These are phyloP conservation scores for Neomonachus schauinslandi DNA, from an alignment of 2,113 vertebrate species.

Conservation along the genomic window DNA sequence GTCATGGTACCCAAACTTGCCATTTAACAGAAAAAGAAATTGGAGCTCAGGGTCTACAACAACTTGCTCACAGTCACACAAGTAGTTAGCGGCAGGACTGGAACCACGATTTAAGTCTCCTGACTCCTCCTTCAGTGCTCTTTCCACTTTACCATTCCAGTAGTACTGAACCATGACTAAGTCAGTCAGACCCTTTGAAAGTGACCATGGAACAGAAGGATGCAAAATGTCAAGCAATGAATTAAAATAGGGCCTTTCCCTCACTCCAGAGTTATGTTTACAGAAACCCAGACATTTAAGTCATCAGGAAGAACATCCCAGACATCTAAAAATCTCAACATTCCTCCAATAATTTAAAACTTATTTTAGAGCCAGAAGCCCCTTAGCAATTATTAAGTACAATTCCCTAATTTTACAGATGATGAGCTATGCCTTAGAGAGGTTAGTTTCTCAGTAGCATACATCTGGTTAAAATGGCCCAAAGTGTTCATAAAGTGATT, in stretches of 20 bases:
- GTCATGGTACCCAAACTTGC: background rate
- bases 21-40: background rate
- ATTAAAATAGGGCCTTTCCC: background rate
- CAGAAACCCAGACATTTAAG: background rate
- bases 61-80: background rate
- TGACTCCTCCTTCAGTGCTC: background rate
- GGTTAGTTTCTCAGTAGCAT: background rate
- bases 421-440: background rate
- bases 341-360: background rate
- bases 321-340: background rate
- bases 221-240: background rate
- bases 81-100: background rate
- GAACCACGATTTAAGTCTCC: background rate
- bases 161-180: background rate
- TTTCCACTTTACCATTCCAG: background rate
- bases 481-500: background rate
- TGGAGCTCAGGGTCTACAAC: background rate
- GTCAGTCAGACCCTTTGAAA: background rate
- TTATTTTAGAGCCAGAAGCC: background rate
- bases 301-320: background rate
- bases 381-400: background rate
- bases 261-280: background rate
- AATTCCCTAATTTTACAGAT: background rate
- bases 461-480: background rate
- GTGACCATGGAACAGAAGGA: background rate